Base-by-base conservation (phyloP, 2,797 vertebrate genomes). In the Salmo trutta region DNA sequence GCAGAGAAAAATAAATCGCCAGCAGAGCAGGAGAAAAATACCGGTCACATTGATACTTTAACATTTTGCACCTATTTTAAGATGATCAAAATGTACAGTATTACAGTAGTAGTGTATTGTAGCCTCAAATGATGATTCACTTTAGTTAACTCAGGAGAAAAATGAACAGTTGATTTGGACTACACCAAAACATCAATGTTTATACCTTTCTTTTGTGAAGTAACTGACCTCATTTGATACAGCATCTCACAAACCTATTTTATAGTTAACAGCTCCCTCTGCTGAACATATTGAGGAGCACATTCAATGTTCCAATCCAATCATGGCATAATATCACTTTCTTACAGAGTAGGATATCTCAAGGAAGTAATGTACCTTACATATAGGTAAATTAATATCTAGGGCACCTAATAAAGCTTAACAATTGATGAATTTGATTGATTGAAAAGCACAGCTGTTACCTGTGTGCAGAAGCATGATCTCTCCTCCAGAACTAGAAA, bases 401-500 rank as follows among this genome's bases (percentile, higher is more conserved):
- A 59, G n/a, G 56, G 16, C 4, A 59, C 56, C 56, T 2, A 69
- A 53, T 65, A 56, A 47, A 21, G 8, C 36, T 68, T 12, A 19
- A 51, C n/a, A 15, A 5, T 59, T 76, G 31, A 76, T 17, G 65
- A 7, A 3, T 31, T 68, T 24, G 51, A 54, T 24, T 74, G 29
- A 27, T 12, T 73, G 31, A 14, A 75, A 69, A 72, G 24, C 24
- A 15, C 5, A 8, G 27, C 47, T 21, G 19, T 70, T 77, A 92
- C 91, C 90, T 87, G 82, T 78, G 59, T 67, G 70, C 54, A 93
- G 82, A 0, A 75, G 0, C 0, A n/a, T 3, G 0, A 83, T 91
- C 54, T 93, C 5, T 93, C 86, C 74, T 94, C 91, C 79, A 94
- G 82, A 0, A 82, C 74, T 0, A 81, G 16, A 59, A 95, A 94